Evolutionary conservation across 2,888 invertebrate species (phyloP).

Genomic region (Andrena fulva): DNA sequence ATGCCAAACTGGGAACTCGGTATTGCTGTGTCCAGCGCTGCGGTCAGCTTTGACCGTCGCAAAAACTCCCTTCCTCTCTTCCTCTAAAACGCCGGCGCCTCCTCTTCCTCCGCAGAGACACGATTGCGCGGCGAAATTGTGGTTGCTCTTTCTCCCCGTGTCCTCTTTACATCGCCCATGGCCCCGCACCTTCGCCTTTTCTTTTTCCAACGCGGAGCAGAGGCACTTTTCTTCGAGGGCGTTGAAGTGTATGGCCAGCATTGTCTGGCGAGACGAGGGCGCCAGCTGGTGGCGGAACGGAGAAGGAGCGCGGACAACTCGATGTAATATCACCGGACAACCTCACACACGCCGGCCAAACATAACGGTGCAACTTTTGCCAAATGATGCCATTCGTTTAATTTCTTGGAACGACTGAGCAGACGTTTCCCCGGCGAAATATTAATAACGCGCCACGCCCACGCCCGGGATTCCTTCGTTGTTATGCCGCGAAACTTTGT

Average conservation of each 20-base stretch:
- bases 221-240: conserved; percentile 71
- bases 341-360: conserved; percentile 61
- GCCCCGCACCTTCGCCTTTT: conserved; percentile 34
- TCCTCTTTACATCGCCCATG: conserved; percentile 65
- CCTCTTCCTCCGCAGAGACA: conserved; percentile 54
- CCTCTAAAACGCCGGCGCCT: conserved; percentile 23
- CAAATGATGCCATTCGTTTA: conserved; percentile 83
- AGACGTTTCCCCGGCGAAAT: conserved; percentile 74
- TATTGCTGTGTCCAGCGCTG: conserved; percentile 79
- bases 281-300: conserved; percentile 71
- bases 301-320: conserved; percentile 55
- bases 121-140: conserved; percentile 77
- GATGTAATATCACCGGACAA: conserved; percentile 66
- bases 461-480: conserved; percentile 1
- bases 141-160: conserved; percentile 67
- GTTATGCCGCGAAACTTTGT: conserved; percentile 39
- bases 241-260: conserved; percentile 55
- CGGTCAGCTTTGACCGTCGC: conserved; percentile 74
- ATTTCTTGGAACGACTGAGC: conserved; percentile 78
- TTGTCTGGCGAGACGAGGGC: conserved; percentile 64
- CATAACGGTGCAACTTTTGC: conserved; percentile 77
- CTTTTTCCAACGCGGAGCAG: conserved; percentile 44
- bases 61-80: conserved; percentile 56
- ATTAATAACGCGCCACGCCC: conserved; percentile 70
- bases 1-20: conserved; percentile 79